phyloP scores from a whole-genome alignment of 2,113 vertebrate species.

The Chaetorhynchus papuensis region DNA sequence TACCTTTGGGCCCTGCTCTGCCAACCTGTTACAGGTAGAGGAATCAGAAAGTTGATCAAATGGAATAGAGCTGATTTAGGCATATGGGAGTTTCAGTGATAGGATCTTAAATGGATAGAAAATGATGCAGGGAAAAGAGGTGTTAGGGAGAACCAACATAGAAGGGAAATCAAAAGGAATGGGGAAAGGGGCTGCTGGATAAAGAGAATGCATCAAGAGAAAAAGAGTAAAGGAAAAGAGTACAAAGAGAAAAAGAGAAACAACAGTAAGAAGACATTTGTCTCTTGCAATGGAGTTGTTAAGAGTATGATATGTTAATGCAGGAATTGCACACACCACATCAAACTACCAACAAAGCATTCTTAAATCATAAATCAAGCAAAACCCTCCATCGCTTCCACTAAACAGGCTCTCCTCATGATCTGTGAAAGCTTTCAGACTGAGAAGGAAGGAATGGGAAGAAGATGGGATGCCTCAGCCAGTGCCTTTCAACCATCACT shows the following conservation, averaged over 20 bases:
- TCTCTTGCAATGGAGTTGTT: background rate
- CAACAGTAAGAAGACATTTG: constrained; percentile 6
- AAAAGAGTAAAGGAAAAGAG: background rate
- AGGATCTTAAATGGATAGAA: background rate
- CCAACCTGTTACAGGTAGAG: background rate
- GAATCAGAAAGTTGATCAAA: background rate
- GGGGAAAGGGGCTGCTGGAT: background rate
- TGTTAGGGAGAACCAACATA: background rate
- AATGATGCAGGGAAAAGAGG: background rate
- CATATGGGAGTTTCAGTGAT: background rate
- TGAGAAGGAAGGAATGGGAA: background rate
- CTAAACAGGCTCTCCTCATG: background rate
- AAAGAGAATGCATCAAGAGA: background rate
- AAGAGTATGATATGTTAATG: background rate
- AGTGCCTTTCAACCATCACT: background rate
- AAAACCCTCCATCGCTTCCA: background rate
- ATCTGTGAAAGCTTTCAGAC: background rate
- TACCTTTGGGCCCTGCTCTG: background rate
- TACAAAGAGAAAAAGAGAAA: constrained; percentile 4
- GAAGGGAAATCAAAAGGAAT: background rate
- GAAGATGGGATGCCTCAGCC: background rate
- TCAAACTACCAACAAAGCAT: background rate
- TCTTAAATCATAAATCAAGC: background rate
- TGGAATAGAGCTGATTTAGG: background rate
- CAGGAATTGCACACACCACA: background rate